These are phyloP conservation scores for Camponotus fellah DNA, from an alignment of 2,888 invertebrate species.

Conservation along the genomic window DNA sequence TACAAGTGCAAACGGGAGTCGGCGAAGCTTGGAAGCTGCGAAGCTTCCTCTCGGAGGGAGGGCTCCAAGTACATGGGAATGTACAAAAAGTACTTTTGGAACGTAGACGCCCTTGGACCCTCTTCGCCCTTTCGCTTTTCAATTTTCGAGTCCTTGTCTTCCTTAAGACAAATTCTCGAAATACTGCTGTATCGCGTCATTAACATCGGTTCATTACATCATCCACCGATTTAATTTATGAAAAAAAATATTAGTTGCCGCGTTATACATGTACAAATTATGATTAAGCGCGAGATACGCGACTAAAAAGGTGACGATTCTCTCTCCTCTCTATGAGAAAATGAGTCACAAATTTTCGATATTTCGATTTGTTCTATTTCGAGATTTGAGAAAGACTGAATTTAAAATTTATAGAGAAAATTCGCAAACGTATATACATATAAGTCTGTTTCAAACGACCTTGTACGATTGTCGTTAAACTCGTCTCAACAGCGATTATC, in stretches of 20 bases:
- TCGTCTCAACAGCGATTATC: no score
- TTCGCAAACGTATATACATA: no score
- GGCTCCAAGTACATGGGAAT: conserved; percentile 14
- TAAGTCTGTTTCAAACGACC: no score
- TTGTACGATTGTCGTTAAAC: no score
- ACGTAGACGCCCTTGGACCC: conserved; percentile 19
- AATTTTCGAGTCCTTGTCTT: conserved; percentile 24
- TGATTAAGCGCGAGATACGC: no score
- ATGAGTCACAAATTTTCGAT: not conserved
- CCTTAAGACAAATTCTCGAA: conserved; percentile 11
- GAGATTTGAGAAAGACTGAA: no score
- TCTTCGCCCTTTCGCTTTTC: not conserved
- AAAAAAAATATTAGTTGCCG: not conserved
- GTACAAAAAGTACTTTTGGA: conserved; percentile 32
- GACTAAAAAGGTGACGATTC: not conserved
- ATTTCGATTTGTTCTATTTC: not conserved
- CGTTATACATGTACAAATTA: no score
- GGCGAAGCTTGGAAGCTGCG: conserved; percentile 28
- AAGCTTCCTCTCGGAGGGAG: not conserved
- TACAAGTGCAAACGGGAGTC: conserved; percentile 54
- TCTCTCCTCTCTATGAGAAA: not conserved
- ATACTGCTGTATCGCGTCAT: not conserved
- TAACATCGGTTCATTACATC: not conserved
- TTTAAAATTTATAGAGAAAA: no score
- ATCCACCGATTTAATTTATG: not conserved